phyloP scores from a whole-genome alignment of 2,888 invertebrate genomes.

The Magallana nippona region DNA sequence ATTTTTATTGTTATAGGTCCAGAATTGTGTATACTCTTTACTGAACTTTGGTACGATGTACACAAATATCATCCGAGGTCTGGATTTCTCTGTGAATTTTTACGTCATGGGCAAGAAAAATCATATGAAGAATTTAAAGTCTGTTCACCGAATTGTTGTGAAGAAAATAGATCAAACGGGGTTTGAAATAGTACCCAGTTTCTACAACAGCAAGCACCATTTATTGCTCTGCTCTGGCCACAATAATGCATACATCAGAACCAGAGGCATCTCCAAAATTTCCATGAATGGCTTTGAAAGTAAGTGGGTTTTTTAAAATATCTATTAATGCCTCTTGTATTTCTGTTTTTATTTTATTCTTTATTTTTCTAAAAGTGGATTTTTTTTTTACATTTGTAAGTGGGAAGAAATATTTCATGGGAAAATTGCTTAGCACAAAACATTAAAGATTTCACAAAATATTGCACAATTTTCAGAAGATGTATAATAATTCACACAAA shows the following conservation, averaged over 20 bases:
- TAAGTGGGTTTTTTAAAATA: background rate
- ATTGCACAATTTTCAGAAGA: too few species aligned
- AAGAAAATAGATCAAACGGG: background rate
- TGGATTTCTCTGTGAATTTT: background rate
- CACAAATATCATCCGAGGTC: background rate
- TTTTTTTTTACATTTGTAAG: too few species aligned
- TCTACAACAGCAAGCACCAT: slow-evolving; percentile 47
- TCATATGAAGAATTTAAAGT: background rate
- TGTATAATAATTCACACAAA: too few species aligned
- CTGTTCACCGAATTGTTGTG: background rate
- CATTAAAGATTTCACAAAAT: too few species aligned
- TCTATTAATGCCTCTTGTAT: background rate
- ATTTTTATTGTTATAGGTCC: background rate
- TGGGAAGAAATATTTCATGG: too few species aligned
- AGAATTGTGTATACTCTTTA: background rate
- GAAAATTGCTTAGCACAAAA: too few species aligned
- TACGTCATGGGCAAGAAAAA: background rate
- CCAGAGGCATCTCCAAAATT: slow-evolving; percentile 56
- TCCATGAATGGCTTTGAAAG: slow-evolving; percentile 37
- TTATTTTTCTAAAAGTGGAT: too few species aligned
- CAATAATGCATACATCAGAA: slow-evolving; percentile 55
- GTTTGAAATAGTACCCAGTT: slow-evolving; percentile 24
- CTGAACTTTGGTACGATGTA: background rate
- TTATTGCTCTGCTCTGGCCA: slow-evolving; percentile 66
- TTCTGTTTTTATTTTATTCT: too few species aligned